Conservation (phyloP, 2,888 invertebrate species). For the Anodontia alba region DNA sequence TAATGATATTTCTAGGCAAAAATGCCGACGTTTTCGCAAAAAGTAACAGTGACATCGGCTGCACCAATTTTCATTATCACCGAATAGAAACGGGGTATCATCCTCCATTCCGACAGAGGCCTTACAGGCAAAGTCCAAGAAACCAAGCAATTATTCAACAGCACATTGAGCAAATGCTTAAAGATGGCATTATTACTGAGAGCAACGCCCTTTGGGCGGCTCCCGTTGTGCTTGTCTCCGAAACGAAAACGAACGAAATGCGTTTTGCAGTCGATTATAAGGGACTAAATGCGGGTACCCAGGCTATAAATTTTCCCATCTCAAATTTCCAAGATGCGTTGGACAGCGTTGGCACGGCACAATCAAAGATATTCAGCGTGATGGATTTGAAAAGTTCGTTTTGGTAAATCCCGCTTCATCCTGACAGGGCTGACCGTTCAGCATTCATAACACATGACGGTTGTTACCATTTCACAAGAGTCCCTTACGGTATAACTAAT, state of each 20-base stretch:
- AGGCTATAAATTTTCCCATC: conserved; percentile 19
- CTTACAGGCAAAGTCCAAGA: conserved; percentile 24
- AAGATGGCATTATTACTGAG: conserved; percentile 32
- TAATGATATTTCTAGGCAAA: conserved; percentile 24
- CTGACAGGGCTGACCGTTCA: conserved; percentile 34
- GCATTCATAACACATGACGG: conserved; percentile 53
- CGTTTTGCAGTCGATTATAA: conserved; percentile 32
- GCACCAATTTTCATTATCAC: conserved; percentile 22
- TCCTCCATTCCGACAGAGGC: conserved; percentile 4
- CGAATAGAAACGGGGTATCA: conserved; percentile 6
- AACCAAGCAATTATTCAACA: conserved; percentile 7
- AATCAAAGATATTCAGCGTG: conserved; percentile 19
- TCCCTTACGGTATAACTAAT: conserved; percentile 59
- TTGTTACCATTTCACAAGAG: conserved; percentile 39
- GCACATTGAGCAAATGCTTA: conserved; percentile 33
- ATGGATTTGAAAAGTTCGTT: conserved; percentile 42
- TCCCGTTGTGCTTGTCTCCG: conserved; percentile 28
- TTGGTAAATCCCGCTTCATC: conserved; percentile 45
- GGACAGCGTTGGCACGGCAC: conserved; percentile 24
- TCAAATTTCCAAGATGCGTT: conserved; percentile 29
- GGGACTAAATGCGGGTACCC: conserved; percentile 24
- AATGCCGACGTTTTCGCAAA: conserved; percentile 40
- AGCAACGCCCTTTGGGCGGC: conserved; percentile 33
- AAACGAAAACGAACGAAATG: conserved; percentile 18
- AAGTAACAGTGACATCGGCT: conserved; percentile 28